phyloP scores from a whole-genome alignment of 2,888 invertebrate genomes.

The Lasioglossum oenotherae region DNA sequence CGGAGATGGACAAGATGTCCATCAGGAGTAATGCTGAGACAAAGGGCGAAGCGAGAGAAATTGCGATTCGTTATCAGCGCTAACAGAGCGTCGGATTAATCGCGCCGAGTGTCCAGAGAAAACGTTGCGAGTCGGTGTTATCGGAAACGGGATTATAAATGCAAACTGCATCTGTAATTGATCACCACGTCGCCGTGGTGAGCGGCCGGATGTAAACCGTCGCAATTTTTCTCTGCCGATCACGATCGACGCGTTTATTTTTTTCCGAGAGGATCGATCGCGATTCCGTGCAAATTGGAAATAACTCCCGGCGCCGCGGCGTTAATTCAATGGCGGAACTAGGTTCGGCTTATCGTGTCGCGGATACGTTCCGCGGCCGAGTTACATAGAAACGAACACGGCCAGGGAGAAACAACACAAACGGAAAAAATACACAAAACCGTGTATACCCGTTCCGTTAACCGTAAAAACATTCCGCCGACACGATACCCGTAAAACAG shows the following conservation, averaged over 20 bases:
- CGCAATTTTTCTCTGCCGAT: constrained; percentile 22
- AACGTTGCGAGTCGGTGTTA: constrained; percentile 11
- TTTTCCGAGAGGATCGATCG: neutral
- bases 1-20: no score
- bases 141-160: constrained; percentile 55
- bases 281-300: constrained; percentile 30
- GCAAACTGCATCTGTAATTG: constrained; percentile 52
- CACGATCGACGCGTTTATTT: neutral
- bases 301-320: constrained; percentile 27
- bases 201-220: constrained; percentile 8
- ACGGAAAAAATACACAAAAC: neutral
- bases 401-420: neutral
- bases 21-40: neutral
- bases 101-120: constrained; percentile 1
- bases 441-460: neutral
- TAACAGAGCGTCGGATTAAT: constrained; percentile 43
- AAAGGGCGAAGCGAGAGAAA: neutral
- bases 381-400: neutral
- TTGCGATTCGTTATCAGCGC: constrained; percentile 21
- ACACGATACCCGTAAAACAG: constrained; percentile 20
- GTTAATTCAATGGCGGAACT: constrained; percentile 47
- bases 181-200: constrained; percentile 14
- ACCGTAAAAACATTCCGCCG: constrained; percentile 4
- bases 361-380: neutral
- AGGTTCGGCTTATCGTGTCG: constrained; percentile 9